A percentile compares a stretch with the other conserved stretches of the same genome.
phyloP scores from a whole-genome alignment of 2,888 invertebrate species.

The Nebria brevicollis region DNA sequence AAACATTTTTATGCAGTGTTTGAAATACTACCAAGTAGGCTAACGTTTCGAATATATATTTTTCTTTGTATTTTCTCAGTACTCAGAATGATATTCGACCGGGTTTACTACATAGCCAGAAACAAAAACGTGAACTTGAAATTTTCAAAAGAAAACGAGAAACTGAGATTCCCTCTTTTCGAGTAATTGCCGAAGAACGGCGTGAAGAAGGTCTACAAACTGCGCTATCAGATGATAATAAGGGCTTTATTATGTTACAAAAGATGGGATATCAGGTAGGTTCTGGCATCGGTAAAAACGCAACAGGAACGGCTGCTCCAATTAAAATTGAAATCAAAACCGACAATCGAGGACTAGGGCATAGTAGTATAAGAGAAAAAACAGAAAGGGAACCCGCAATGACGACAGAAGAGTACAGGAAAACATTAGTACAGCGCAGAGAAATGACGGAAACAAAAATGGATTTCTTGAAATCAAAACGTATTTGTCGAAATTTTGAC shows the following conservation, averaged over 20 bases:
- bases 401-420: slow-evolving; percentile 49
- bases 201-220: slow-evolving; percentile 74
- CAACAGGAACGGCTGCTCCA: slow-evolving; percentile 70
- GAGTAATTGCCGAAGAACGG: slow-evolving; percentile 44
- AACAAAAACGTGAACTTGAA: slow-evolving; percentile 69
- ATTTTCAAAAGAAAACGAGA: slow-evolving; percentile 65
- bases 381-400: slow-evolving; percentile 48
- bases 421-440: slow-evolving; percentile 56
- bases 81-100: slow-evolving; percentile 65
- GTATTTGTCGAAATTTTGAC: too few relatives aligned
- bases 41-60: too few relatives aligned
- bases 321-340: slow-evolving; percentile 71
- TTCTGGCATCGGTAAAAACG: slow-evolving; percentile 75
- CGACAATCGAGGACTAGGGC: slow-evolving; percentile 73
- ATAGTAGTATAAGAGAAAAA: slow-evolving; percentile 61
- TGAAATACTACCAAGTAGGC: too few relatives aligned
- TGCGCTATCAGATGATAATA: slow-evolving; percentile 74
- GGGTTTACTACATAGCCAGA: slow-evolving; percentile 68
- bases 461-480: too few relatives aligned
- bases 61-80: too few relatives aligned
- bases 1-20: too few relatives aligned
- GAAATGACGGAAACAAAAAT: neutral
- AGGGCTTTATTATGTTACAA: slow-evolving; percentile 82
- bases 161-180: slow-evolving; percentile 54
- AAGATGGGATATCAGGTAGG: slow-evolving; percentile 94